Evolutionary conservation across 1,140 invertebrate genomes (phyloP).

Genomic region (Drosophila parvula): DNA sequence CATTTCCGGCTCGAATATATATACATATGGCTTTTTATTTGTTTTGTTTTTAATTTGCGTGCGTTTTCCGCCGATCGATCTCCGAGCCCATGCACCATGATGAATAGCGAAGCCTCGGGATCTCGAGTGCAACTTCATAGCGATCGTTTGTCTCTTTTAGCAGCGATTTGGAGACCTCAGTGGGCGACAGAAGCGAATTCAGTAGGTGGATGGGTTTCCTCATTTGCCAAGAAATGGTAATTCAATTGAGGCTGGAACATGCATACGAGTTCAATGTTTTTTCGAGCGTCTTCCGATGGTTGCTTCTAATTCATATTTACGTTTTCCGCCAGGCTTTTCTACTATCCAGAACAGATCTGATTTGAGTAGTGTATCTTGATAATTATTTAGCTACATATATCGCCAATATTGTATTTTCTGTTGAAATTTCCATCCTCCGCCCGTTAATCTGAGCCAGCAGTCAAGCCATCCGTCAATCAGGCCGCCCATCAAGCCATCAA

Average conservation of each 20-base stretch:
- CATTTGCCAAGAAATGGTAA: slow-evolving; percentile 11
- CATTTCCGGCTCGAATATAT: slow-evolving; percentile 36
- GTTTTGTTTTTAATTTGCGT: not conserved
- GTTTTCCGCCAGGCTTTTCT: not conserved
- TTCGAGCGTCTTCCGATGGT: not conserved
- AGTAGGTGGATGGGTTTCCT: slow-evolving; percentile 34
- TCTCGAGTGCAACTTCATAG: slow-evolving; percentile 14
- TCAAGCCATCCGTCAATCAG: slow-evolving; percentile 14
- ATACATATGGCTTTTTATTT: not conserved
- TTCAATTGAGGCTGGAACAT: not conserved
- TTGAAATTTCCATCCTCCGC: not conserved
- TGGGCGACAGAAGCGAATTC: slow-evolving; percentile 13
- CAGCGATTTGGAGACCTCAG: not conserved
- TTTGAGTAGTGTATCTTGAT: no score
- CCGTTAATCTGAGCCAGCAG: not conserved
- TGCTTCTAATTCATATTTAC: not conserved
- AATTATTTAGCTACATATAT: no score
- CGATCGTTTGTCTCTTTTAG: slow-evolving; percentile 1
- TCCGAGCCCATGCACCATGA: slow-evolving; percentile 26
- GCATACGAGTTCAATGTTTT: slow-evolving; percentile 11
- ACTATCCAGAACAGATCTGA: not conserved
- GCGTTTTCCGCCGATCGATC: slow-evolving; percentile 16
- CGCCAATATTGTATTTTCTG: no score
- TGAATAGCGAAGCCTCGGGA: slow-evolving; percentile 14
- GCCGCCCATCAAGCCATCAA: slow-evolving; percentile 29